phyloP scores from a whole-genome alignment of 2,888 invertebrate genomes.

The Griposia aprilina region DNA sequence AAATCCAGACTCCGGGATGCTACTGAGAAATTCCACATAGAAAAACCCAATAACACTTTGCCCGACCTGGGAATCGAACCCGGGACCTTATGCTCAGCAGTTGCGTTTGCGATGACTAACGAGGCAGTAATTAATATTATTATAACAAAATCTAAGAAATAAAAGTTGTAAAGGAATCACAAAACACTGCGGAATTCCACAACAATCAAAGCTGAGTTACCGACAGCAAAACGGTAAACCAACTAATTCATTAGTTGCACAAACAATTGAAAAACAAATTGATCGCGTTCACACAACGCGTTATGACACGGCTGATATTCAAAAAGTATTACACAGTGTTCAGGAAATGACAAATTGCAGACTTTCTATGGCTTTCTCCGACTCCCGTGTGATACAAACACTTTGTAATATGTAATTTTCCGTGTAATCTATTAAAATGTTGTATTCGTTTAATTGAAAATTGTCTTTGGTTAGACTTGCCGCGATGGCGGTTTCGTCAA shows the following conservation, averaged over 20 bases:
- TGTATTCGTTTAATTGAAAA: conserved; percentile 65
- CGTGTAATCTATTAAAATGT: conserved; percentile 67
- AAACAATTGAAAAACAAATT: conserved; percentile 62
- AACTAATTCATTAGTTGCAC: conserved; percentile 55
- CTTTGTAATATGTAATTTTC: conserved; percentile 70
- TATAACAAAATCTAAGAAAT: background rate
- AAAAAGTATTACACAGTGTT: conserved; percentile 63
- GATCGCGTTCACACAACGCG: conserved; percentile 66
- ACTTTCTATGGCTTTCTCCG: conserved; percentile 76
- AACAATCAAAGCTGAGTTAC: conserved; percentile 40
- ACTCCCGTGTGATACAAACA: conserved; percentile 66
- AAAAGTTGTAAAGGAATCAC: background rate
- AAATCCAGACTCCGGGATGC: no score
- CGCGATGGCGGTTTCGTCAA: conserved; percentile 48
- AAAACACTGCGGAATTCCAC: conserved; percentile 20
- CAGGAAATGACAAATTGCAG: conserved; percentile 72
- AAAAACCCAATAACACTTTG: no score
- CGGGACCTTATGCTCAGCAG: no score
- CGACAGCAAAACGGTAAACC: conserved; percentile 50
- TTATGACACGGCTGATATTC: conserved; percentile 63
- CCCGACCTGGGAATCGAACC: no score
- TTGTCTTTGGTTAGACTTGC: conserved; percentile 60
- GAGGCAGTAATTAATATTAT: background rate
- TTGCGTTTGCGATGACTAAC: no score
- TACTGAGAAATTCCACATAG: no score